These are phyloP conservation scores for Drosophila diplacantha DNA, from an alignment of 2,888 invertebrate species.

Conservation along the genomic window DNA sequence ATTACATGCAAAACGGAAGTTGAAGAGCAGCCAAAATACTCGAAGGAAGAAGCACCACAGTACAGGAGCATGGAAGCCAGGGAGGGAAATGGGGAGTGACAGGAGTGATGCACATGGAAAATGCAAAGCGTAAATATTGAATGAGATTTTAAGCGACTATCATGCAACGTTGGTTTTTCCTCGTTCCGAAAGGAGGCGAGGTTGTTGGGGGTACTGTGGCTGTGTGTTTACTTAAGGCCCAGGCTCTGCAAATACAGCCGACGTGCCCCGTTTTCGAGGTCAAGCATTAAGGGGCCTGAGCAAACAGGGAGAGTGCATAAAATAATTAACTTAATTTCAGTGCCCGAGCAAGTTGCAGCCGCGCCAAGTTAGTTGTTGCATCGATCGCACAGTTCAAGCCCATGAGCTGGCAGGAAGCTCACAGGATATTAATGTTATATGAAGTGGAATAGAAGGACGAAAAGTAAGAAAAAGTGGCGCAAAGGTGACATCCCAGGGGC, in stretches of 20 bases:
- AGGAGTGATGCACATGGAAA: conserved; percentile 53
- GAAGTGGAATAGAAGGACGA: conserved; percentile 20
- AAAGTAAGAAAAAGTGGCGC: conserved; percentile 14
- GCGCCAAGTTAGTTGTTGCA: conserved; percentile 17
- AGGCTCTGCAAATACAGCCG: conserved; percentile 27
- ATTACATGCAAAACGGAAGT: conserved; percentile 56
- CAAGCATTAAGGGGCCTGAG: conserved; percentile 17
- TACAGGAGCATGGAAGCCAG: background rate
- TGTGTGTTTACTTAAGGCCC: conserved; percentile 16
- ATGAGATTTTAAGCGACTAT: conserved; percentile 67
- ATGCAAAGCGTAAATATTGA: conserved; percentile 65
- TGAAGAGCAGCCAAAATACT: conserved; percentile 45
- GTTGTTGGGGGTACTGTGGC: background rate
- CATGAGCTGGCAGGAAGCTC: conserved; percentile 30
- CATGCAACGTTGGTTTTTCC: conserved; percentile 48
- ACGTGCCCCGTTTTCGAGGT: conserved; percentile 29
- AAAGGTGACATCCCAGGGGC: conserved; percentile 38
- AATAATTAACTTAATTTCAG: conserved; percentile 42
- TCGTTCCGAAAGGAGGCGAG: background rate
- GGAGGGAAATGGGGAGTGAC: conserved; percentile 33
- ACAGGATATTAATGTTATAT: conserved; percentile 45
- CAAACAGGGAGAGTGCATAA: conserved; percentile 30
- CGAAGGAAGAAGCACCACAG: conserved; percentile 13
- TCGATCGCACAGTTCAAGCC: conserved; percentile 15
- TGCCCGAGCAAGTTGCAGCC: conserved; percentile 11